Conservation (phyloP, 53 echinoderm and acorn worm species). For the Actinopyga echinites region DNA sequence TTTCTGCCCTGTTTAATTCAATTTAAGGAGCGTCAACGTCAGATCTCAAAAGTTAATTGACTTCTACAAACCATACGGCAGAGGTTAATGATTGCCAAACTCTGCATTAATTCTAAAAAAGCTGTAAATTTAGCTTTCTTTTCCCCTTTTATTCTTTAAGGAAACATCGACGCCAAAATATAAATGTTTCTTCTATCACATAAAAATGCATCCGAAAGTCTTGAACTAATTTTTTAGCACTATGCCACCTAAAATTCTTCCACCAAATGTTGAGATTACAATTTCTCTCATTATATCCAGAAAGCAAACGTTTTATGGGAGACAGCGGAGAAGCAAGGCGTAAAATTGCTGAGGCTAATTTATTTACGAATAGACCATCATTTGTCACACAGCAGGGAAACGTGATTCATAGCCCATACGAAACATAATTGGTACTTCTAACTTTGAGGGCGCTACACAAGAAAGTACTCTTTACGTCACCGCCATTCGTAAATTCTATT, state of each 20-base stretch:
- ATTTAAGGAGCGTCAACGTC: slow-evolving; percentile 6
- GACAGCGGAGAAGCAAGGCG: slow-evolving; percentile 19
- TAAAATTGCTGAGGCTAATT: slow-evolving; percentile 19
- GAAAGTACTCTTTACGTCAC: no score
- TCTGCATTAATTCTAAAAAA: neutral
- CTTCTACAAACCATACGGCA: slow-evolving; percentile 3
- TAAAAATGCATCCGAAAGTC: neutral
- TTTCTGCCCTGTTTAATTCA: slow-evolving; percentile 9
- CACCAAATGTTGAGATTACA: slow-evolving; percentile 4
- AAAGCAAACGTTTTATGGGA: slow-evolving; percentile 27
- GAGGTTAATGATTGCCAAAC: neutral
- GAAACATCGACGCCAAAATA: neutral
- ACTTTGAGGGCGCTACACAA: no score
- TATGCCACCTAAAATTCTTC: neutral
- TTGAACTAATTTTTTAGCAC: slow-evolving; percentile 28
- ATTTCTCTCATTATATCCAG: neutral
- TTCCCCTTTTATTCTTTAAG: no score
- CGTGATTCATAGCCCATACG: no score
- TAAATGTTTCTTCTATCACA: neutral
- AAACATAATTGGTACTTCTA: no score
- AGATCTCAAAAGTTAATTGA: slow-evolving; percentile 23
- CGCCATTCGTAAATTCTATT: no score
- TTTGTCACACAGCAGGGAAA: neutral
- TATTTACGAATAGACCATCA: slow-evolving; percentile 18
- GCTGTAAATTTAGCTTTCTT: neutral